Base-by-base conservation (phyloP, 2,797 vertebrate genomes). In the Parauchenoglanis ngamensis region DNA sequence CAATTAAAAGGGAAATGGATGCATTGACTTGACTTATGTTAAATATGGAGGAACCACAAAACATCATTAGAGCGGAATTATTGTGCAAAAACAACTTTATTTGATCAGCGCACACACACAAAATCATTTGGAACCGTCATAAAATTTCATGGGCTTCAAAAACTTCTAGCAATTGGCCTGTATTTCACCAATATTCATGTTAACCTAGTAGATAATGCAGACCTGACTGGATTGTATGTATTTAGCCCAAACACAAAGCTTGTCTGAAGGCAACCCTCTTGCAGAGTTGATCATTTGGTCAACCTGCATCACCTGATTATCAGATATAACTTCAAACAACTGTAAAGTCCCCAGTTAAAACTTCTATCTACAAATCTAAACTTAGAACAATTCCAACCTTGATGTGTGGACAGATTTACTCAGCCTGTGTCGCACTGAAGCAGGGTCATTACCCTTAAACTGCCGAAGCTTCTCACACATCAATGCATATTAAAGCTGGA, bases 361-460 rank as follows among this genome's bases (percentile, higher is more conserved):
- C 12, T 61, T 46, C n/a, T 63, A 78, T 57, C 6, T 61, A 7
- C 35, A 25, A 61, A 44, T 61, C 35, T 44, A 80, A 61, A 80
- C 57, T 61, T 31, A 54, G 49, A 31, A 13, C 11, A 40, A 61
- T 40, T 12, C 25, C 25, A 46, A 17, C 79, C 40, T 61, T 81
- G 57, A 63, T 63, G 35, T 63, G 12, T 81, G 57, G 40, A 81
- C 35, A 81, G 79, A 81, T 79, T 79, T 79, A 57, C 46, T 79
- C 76, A 21, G 28, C 8, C 19, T 28, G 40, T n/a, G 56, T 19
- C 57, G 13, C 23, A n/a, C 35, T n/a, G 57, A 46, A 81, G 35
- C 54, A 35, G 17, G 12, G 13, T 44, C 78, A 25, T 80, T 80
- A 80, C 78, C 35, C 56, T 80, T 59, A 61, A 79, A 61, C 54